phyloP scores from a whole-genome alignment of 1,140 invertebrate species.

The Varroa destructor region DNA sequence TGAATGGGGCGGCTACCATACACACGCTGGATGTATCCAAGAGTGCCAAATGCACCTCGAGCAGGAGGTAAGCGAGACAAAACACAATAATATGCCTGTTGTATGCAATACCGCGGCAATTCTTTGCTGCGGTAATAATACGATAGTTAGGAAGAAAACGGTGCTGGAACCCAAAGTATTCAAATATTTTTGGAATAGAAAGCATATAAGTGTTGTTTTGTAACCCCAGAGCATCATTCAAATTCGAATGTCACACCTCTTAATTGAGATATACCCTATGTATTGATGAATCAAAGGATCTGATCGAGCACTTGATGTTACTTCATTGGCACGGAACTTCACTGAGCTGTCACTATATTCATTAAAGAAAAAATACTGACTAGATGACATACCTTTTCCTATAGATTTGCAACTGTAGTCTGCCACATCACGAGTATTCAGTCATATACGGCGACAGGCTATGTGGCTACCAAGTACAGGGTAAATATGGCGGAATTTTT shows the following conservation, averaged over 20 bases:
- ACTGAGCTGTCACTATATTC: too few species aligned
- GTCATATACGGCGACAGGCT: background rate
- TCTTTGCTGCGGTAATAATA: background rate
- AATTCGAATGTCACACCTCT: too few species aligned
- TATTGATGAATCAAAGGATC: too few species aligned
- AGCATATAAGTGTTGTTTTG: too few species aligned
- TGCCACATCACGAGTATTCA: background rate
- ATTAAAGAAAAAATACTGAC: background rate
- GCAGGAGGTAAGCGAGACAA: background rate
- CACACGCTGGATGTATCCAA: slow-evolving; percentile 1
- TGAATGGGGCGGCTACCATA: slow-evolving; percentile 8
- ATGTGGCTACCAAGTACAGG: background rate
- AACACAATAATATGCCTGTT: background rate
- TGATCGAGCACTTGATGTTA: too few species aligned
- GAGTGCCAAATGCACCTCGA: slow-evolving; percentile 8
- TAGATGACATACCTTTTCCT: background rate
- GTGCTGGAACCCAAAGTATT: too few species aligned
- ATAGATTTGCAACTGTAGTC: slow-evolving; percentile 1
- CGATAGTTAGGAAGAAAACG: background rate
- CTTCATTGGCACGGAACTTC: too few species aligned
- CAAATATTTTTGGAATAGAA: too few species aligned
- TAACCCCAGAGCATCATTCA: too few species aligned
- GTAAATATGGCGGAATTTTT: background rate
- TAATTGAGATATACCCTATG: too few species aligned
- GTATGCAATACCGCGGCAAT: background rate